Conservation (phyloP, 2,113 vertebrate genomes). For the pig (Sus scrofa) region DNA sequence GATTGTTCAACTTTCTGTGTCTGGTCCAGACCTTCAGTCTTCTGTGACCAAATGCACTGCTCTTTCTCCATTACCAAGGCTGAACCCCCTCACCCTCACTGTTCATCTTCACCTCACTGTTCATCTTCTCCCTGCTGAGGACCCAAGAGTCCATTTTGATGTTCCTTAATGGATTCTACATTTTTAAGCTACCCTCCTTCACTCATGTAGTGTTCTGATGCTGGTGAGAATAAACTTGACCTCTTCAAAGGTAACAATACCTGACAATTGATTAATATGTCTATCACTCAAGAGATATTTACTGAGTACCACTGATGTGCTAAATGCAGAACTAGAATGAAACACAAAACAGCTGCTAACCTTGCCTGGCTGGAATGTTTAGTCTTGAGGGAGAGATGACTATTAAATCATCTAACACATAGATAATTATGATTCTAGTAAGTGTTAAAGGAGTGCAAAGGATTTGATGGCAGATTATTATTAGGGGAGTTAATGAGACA, state of each 20-base stretch:
- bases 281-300: not conserved
- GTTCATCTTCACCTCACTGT: not conserved
- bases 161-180: not conserved
- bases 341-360: not conserved
- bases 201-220: not conserved
- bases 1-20: too few relatives aligned
- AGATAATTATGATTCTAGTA: constrained; percentile 35
- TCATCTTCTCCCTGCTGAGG: not conserved
- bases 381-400: not conserved
- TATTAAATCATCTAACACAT: not conserved
- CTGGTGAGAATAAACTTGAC: not conserved
- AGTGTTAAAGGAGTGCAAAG: constrained; percentile 15
- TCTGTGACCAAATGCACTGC: not conserved
- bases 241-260: not conserved
- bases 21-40: not conserved
- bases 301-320: not conserved
- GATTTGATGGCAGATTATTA: not conserved
- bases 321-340: not conserved
- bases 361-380: constrained; percentile 21
- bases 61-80: not conserved
- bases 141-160: not conserved
- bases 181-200: not conserved
- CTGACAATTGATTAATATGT: not conserved
- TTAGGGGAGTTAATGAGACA: not conserved
- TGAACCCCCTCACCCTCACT: not conserved